These are phyloP conservation scores for Meloidogyne chitwoodi DNA, from an alignment of 1,140 invertebrate species.

Conservation along the genomic window DNA sequence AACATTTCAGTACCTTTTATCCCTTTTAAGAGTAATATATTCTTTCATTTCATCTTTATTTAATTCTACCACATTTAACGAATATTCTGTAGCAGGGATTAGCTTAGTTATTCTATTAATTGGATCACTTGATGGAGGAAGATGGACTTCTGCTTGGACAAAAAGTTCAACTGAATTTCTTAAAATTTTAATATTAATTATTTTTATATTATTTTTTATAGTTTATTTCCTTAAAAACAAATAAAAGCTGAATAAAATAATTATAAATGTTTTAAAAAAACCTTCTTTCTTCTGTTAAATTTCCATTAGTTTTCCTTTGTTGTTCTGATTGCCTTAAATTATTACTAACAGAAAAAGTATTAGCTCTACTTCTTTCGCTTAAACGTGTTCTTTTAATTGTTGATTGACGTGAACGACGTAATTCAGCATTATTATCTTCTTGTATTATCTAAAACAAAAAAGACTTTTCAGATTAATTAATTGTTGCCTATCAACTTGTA, in stretches of 20 bases:
- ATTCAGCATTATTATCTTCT: constrained; percentile 12
- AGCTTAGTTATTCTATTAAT: background rate
- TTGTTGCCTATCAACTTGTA: too few species aligned
- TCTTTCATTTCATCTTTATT: constrained; percentile 1
- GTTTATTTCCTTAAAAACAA: too few species aligned
- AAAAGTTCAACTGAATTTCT: background rate
- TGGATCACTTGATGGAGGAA: background rate
- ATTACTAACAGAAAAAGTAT: background rate
- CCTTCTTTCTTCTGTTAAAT: background rate
- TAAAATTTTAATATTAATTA: background rate
- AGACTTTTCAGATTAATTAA: background rate
- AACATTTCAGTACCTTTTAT: background rate
- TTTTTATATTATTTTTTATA: background rate
- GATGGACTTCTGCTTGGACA: background rate
- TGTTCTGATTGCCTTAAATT: background rate
- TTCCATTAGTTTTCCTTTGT: background rate
- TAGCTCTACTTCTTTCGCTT: background rate
- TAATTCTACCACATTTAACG: background rate
- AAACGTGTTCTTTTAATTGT: background rate
- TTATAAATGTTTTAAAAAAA: too few species aligned
- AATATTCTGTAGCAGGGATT: background rate
- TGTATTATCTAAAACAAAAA: constrained; percentile 1
- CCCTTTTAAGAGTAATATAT: background rate
- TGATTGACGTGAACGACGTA: constrained; percentile 11
- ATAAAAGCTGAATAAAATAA: background rate